Evolutionary conservation across 2,113 vertebrate species (phyloP).

Genomic region (Fulmarus glacialis): DNA sequence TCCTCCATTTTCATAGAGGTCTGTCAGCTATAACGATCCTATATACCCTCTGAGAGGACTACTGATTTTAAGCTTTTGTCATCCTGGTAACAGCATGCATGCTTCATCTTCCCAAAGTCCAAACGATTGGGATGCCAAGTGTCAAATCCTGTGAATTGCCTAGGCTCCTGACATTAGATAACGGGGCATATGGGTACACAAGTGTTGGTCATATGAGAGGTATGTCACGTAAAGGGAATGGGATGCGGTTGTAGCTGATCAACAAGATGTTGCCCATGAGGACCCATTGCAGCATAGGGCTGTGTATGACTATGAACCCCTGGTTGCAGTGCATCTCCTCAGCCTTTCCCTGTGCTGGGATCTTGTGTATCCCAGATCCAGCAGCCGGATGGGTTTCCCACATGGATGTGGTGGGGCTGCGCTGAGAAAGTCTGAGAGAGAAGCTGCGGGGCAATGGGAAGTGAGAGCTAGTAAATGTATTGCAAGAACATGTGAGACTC

Average conservation of each 20-base stretch:
- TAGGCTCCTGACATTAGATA: background rate
- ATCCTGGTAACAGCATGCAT: background rate
- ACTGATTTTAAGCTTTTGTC: background rate
- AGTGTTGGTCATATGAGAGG: background rate
- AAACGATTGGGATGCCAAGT: background rate
- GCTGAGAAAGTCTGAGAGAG: background rate
- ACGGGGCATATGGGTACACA: background rate
- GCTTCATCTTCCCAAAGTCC: background rate
- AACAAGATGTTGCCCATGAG: background rate
- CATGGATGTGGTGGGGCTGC: accelerated
- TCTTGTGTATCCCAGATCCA: background rate
- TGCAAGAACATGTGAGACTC: background rate
- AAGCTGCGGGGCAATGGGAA: background rate
- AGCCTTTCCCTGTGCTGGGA: background rate
- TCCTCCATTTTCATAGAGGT: background rate
- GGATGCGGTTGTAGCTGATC: background rate
- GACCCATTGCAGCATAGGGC: background rate
- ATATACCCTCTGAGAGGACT: background rate
- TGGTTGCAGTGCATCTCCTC: background rate
- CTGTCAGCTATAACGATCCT: background rate
- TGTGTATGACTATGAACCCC: background rate
- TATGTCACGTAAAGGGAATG: background rate
- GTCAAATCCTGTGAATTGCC: background rate
- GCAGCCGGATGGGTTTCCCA: background rate
- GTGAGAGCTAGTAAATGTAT: background rate